phyloP scores from a whole-genome alignment of 2,888 invertebrate species.

The Sycophila texana region DNA sequence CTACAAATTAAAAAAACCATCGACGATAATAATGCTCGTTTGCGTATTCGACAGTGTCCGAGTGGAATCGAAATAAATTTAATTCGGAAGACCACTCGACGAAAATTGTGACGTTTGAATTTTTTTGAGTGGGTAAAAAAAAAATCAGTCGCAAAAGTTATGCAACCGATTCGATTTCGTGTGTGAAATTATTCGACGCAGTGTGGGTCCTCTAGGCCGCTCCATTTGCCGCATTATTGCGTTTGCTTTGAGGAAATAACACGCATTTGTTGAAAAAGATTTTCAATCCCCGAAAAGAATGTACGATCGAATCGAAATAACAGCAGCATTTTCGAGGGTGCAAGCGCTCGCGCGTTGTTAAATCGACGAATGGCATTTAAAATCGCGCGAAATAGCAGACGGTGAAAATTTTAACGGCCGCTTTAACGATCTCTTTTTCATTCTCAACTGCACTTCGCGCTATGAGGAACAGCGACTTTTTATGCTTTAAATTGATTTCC shows the following conservation, averaged over 20 bases:
- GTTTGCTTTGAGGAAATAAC: neutral
- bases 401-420: slow-evolving; percentile 53
- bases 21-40: neutral
- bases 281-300: neutral
- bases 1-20: too few species aligned
- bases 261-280: neutral
- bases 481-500: slow-evolving; percentile 51
- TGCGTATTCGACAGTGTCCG: neutral
- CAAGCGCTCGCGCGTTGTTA: neutral
- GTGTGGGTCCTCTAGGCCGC: too few species aligned
- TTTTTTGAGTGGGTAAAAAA: neutral
- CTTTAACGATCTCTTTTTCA: slow-evolving; percentile 47
- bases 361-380: slow-evolving; percentile 33
- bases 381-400: slow-evolving; percentile 36
- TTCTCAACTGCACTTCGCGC: slow-evolving; percentile 41
- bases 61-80: neutral
- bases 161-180: neutral
- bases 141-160: slow-evolving; percentile 14
- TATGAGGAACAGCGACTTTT: slow-evolving; percentile 13
- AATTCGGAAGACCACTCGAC: slow-evolving; percentile 34
- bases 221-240: too few species aligned
- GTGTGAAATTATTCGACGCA: neutral
- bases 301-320: slow-evolving; percentile 37
- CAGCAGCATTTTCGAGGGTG: neutral
- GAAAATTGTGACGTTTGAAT: slow-evolving; percentile 18